Evolutionary conservation across 2,888 invertebrate genomes (phyloP).

Genomic region (Mythimna lalbum): DNA sequence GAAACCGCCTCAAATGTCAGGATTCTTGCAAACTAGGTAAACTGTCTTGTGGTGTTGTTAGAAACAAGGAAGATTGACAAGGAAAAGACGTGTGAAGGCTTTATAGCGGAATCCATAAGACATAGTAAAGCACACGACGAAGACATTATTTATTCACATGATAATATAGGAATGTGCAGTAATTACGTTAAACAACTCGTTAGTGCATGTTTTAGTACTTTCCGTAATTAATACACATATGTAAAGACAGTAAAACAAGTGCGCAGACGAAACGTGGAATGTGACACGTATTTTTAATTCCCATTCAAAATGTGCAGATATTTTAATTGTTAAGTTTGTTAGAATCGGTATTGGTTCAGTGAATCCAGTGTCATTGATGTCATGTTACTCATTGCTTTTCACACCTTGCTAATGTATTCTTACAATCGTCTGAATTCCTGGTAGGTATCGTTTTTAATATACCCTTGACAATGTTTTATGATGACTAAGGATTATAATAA

Average conservation of each 20-base stretch:
- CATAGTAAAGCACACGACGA: constrained; percentile 19
- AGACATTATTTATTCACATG: constrained; percentile 51
- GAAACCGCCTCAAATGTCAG: constrained; percentile 59
- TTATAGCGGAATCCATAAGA: constrained; percentile 33
- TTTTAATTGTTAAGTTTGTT: constrained; percentile 16
- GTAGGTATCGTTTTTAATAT: constrained; percentile 17
- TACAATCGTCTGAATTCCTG: constrained; percentile 22
- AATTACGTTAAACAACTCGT: constrained; percentile 40
- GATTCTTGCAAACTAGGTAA: constrained; percentile 55
- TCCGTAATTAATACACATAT: constrained; percentile 41
- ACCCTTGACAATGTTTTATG: constrained; percentile 17
- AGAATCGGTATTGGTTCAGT: constrained; percentile 29
- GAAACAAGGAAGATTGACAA: constrained; percentile 44
- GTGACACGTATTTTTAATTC: constrained; percentile 35
- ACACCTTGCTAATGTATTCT: constrained; percentile 31
- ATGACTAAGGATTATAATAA: constrained; percentile 17
- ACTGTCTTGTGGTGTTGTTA: constrained; percentile 32
- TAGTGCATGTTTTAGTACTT: constrained; percentile 36
- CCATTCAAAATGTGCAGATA: not conserved
- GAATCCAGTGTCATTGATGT: constrained; percentile 31
- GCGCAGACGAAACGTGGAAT: constrained; percentile 16
- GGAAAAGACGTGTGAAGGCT: constrained; percentile 53
- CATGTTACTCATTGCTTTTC: constrained; percentile 45
- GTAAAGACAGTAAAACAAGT: constrained; percentile 14
- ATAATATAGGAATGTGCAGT: constrained; percentile 28